Conservation (phyloP, 1,140 invertebrate genomes). For the Portunus trituberculatus region DNA sequence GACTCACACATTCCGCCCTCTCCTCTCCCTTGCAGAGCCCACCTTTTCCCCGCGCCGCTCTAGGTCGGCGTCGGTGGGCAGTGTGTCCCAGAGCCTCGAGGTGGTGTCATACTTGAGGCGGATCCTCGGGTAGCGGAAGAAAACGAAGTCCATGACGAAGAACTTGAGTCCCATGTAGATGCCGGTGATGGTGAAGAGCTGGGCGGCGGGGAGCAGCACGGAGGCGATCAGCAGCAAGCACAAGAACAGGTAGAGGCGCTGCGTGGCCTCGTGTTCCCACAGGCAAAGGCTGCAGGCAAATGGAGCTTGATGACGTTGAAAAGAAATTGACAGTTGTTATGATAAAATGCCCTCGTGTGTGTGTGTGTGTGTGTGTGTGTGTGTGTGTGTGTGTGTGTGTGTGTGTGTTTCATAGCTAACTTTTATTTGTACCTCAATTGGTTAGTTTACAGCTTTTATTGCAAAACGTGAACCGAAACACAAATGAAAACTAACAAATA, state of each 20-base stretch:
- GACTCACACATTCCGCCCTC: neutral
- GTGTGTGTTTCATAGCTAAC: too few species aligned
- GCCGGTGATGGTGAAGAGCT: slow-evolving; percentile 78
- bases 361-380: too few species aligned
- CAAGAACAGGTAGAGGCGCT: slow-evolving; percentile 79
- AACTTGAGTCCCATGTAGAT: slow-evolving; percentile 80
- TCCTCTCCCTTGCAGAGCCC: neutral
- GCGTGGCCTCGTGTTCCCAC: slow-evolving; percentile 80
- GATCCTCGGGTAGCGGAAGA: slow-evolving; percentile 80
- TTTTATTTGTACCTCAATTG: too few species aligned
- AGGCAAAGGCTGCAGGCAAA: slow-evolving; percentile 79
- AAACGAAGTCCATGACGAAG: slow-evolving; percentile 81
- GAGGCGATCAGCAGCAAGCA: slow-evolving; percentile 78
- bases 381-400: too few species aligned
- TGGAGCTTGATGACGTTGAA: neutral
- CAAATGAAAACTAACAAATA: too few species aligned
- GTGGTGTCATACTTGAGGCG: slow-evolving; percentile 80
- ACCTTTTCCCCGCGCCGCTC: slow-evolving; percentile 78
- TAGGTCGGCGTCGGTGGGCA: slow-evolving; percentile 81
- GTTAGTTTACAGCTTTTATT: too few species aligned
- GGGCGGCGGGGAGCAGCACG: slow-evolving; percentile 78
- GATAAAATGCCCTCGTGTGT: neutral
- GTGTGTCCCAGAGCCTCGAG: slow-evolving; percentile 79
- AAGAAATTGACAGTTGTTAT: neutral
- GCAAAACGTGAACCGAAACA: too few species aligned